Conservation (phyloP, 2,888 invertebrate genomes). For the Drosophila prostipennis region DNA sequence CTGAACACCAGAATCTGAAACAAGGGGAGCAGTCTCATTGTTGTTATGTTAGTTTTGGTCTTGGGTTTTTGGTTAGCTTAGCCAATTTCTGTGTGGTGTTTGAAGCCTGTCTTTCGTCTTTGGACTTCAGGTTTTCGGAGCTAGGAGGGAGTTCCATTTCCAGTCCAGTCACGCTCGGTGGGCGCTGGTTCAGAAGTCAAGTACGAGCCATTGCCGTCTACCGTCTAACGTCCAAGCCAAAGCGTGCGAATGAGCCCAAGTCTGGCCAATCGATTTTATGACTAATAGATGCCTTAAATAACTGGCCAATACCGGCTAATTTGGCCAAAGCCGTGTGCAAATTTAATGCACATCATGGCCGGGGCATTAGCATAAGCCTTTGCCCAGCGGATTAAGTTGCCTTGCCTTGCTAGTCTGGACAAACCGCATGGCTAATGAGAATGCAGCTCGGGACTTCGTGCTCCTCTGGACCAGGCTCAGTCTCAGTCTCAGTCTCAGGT, state of each 20-base stretch:
- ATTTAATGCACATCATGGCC: constrained; percentile 58
- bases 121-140: constrained; percentile 19
- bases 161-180: constrained; percentile 78
- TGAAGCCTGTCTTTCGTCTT: constrained; percentile 38
- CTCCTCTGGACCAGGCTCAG: constrained; percentile 10
- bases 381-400: constrained; percentile 60
- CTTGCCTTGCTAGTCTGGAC: constrained; percentile 36
- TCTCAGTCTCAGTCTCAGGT: constrained; percentile 1
- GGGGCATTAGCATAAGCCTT: constrained; percentile 52
- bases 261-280: constrained; percentile 56
- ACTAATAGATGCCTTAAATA: constrained; percentile 76
- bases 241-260: constrained; percentile 75
- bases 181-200: constrained; percentile 79
- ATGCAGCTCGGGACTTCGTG: constrained; percentile 34
- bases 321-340: constrained; percentile 70
- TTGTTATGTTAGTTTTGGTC: constrained; percentile 65
- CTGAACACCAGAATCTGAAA: constrained; percentile 56
- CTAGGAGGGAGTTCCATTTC: constrained; percentile 56
- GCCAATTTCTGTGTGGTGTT: constrained; percentile 38
- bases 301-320: constrained; percentile 67
- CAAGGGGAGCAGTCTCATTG: constrained; percentile 53
- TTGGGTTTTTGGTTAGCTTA: constrained; percentile 55
- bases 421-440: constrained; percentile 67
- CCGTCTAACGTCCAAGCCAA: constrained; percentile 51
- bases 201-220: constrained; percentile 61